phyloP scores from a whole-genome alignment of 2,797 vertebrate genomes.

The Eulemur albifrons region DNA sequence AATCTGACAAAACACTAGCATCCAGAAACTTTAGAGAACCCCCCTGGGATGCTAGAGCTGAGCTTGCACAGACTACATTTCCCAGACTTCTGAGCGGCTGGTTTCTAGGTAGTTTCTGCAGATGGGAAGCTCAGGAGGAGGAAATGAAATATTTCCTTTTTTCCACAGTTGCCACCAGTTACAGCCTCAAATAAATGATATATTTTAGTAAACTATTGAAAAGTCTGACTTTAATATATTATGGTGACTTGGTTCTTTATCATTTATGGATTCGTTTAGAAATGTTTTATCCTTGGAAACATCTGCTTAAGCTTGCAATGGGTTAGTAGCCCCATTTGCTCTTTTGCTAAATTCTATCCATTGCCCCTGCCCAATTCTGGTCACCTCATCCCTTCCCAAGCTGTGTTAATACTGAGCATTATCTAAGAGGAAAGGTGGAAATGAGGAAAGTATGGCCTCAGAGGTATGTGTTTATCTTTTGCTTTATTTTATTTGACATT shows the following conservation, averaged over 20 bases:
- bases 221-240: neutral
- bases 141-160: neutral
- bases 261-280: conserved; percentile 33
- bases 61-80: neutral
- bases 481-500: conserved; percentile 74
- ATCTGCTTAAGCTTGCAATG: neutral
- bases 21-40: neutral
- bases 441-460: conserved; percentile 13
- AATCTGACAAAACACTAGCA: neutral
- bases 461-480: conserved; percentile 68
- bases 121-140: neutral
- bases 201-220: conserved; percentile 13
- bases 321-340: neutral
- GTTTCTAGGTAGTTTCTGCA: neutral
- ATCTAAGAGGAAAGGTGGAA: conserved; percentile 35
- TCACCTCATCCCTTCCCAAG: neutral
- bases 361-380: neutral
- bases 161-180: neutral
- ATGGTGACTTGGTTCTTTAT: conserved; percentile 14
- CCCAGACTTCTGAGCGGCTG: neutral
- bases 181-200: neutral
- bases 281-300: conserved; percentile 31
- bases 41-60: neutral
- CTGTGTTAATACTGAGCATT: conserved; percentile 64
- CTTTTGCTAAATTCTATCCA: neutral